Base-by-base conservation (phyloP, 2,888 invertebrate genomes). In the Eueremaeus valkanovi region DNA sequence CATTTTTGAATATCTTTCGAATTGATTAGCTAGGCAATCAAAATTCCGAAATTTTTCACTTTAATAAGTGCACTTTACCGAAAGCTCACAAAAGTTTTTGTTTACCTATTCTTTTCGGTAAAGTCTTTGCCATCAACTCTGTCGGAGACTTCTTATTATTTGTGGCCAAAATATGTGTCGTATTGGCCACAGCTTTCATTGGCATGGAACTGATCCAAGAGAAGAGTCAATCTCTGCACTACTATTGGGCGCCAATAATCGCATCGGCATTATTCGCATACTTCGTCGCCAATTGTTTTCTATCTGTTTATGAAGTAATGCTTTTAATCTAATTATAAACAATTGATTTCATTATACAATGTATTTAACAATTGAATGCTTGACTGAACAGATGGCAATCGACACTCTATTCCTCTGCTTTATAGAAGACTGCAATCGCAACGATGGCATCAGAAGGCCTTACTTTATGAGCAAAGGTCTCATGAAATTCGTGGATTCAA, bases 331-430 rank as follows among this genome's bases (percentile, higher is more conserved):
- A n/a, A n/a, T n/a, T n/a, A n/a, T n/a, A n/a, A n/a, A n/a, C n/a
- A n/a, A n/a, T n/a, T n/a, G n/a, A n/a, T n/a, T n/a, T n/a, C n/a
- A n/a, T n/a, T n/a, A n/a, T n/a, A n/a, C n/a, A n/a, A n/a, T n/a
- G n/a, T n/a, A n/a, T n/a, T n/a, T n/a, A n/a, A n/a, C n/a, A n/a
- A n/a, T n/a, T n/a, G n/a, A n/a, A n/a, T n/a, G n/a, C n/a, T n/a
- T n/a, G n/a, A n/a, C n/a, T n/a, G n/a, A n/a, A n/a, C n/a, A 95
- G 93, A 94, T 95, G 89, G 92, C 95, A 13, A 91, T 96, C 9
- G 95, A 96, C 83, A 93, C 96, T 0, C 85, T 97, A 74, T 92
- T 96, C 84, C 85, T 97, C 78, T 97, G 96, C 83, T 92, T 94
- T 81, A 95, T 95, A 82, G 95, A 95, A 83, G 95, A 94, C 83